Evolutionary conservation across 2,888 invertebrate species (phyloP).

Genomic region (Campopleginae sp.): DNA sequence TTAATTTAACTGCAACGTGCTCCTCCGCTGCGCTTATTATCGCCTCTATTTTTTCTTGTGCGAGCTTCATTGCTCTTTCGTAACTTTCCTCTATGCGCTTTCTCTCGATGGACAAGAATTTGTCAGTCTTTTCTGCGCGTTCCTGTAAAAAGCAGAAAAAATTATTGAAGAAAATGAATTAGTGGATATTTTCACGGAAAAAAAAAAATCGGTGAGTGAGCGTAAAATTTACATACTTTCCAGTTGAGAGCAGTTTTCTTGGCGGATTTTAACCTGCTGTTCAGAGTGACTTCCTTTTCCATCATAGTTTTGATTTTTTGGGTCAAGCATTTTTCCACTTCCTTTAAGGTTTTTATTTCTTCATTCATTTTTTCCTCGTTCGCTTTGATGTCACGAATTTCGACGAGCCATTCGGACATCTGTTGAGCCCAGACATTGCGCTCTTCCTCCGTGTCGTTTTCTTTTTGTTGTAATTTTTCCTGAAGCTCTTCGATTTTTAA

Average conservation of each 20-base stretch:
- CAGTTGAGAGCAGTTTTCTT: constrained; percentile 88
- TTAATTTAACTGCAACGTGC: constrained; percentile 80
- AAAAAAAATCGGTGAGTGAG: not conserved
- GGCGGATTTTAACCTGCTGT: constrained; percentile 87
- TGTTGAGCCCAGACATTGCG: constrained; percentile 84
- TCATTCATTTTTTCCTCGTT: constrained; percentile 83
- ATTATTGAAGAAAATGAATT: not conserved
- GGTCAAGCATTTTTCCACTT: constrained; percentile 84
- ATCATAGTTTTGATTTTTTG: constrained; percentile 84
- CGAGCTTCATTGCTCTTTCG: constrained; percentile 85
- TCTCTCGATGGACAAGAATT: constrained; percentile 87
- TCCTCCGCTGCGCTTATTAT: constrained; percentile 85
- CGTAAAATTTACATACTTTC: constrained; percentile 84
- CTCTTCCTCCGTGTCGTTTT: constrained; percentile 85
- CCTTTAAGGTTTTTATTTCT: constrained; percentile 85
- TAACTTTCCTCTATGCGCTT: constrained; percentile 88
- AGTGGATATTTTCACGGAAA: not conserved
- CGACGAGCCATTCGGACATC: constrained; percentile 78
- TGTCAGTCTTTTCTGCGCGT: constrained; percentile 88
- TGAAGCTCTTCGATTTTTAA: constrained; percentile 84
- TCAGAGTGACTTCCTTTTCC: constrained; percentile 78
- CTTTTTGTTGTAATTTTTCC: constrained; percentile 85
- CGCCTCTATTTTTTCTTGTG: constrained; percentile 85
- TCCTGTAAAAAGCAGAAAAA: constrained; percentile 83
- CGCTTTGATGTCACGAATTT: constrained; percentile 78